Percentiles rank a stretch among this genome's conserved stretches.
phyloP scores from a whole-genome alignment of 2,797 vertebrate genomes.

The Hapalemur alaotrensis region DNA sequence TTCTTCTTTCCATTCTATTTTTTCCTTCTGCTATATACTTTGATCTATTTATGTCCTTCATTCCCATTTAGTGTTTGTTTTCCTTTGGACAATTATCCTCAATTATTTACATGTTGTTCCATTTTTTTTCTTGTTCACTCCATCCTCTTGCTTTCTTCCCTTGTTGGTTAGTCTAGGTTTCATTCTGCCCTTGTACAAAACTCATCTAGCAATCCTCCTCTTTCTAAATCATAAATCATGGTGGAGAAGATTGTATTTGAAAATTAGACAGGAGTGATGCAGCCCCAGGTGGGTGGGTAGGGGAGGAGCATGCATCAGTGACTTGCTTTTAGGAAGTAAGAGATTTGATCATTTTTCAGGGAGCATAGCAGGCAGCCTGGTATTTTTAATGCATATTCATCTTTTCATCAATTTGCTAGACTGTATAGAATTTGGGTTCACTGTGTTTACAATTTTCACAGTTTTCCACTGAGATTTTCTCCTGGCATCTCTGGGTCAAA shows the following conservation, averaged over 20 bases:
- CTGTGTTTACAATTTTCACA: not conserved
- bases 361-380: not conserved
- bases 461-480: slow-evolving; percentile 22
- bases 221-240: not conserved
- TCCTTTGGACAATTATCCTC: slow-evolving; percentile 41
- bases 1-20: not conserved
- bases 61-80: slow-evolving; percentile 52
- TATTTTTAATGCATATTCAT: slow-evolving; percentile 24
- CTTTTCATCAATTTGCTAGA: not conserved
- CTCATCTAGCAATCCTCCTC: not conserved
- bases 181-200: not conserved
- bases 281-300: not conserved
- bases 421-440: not conserved
- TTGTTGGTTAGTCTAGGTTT: not conserved
- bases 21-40: not conserved
- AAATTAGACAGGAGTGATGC: too few relatives aligned
- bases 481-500: not conserved
- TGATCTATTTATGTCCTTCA: slow-evolving; percentile 48
- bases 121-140: not conserved
- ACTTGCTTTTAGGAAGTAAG: not conserved
- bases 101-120: slow-evolving; percentile 58
- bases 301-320: not conserved
- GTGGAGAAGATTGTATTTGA: not conserved
- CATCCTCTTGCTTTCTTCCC: not conserved
- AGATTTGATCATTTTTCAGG: slow-evolving; percentile 19